A percentile compares a stretch with the other conserved stretches of the same genome.
phyloP scores from a whole-genome alignment of 2,888 invertebrate species.

The Caradrina kadenii region DNA sequence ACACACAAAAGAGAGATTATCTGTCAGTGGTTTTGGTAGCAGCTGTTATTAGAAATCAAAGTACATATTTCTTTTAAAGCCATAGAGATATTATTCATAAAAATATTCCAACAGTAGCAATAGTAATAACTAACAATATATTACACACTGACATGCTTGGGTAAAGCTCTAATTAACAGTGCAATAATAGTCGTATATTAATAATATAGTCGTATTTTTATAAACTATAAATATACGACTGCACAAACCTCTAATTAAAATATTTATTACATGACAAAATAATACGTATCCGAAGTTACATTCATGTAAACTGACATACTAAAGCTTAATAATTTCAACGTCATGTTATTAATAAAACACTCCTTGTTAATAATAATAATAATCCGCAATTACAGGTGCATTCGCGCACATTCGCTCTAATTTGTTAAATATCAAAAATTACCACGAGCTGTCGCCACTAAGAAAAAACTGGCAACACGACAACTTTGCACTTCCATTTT shows the following conservation, averaged over 20 bases:
- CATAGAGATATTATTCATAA: conserved; percentile 39
- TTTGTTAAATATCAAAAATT: conserved; percentile 57
- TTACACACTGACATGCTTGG: conserved; percentile 30
- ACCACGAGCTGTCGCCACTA: conserved; percentile 50
- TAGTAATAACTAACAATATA: conserved; percentile 24
- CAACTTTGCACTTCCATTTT: conserved; percentile 36
- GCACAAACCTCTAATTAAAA: conserved; percentile 41
- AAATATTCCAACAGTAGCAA: conserved; percentile 28
- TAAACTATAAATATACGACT: conserved; percentile 22
- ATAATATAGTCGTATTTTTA: too few species aligned
- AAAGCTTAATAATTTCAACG: conserved; percentile 17
- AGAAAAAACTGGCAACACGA: conserved; percentile 27
- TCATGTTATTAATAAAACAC: conserved; percentile 20
- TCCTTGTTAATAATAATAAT: conserved; percentile 29
- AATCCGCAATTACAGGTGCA: conserved; percentile 48
- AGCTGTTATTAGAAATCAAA: conserved; percentile 78
- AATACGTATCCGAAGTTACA: conserved; percentile 12
- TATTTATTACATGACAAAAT: conserved; percentile 37
- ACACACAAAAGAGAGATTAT: conserved; percentile 89
- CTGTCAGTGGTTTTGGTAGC: conserved; percentile 82
- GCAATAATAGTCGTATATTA: conserved; percentile 11
- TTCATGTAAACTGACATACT: conserved; percentile 21
- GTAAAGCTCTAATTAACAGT: conserved; percentile 43
- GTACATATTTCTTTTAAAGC: conserved; percentile 43
- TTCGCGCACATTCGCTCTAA: conserved; percentile 40